These are phyloP conservation scores for Paracanthobrama guichenoti DNA, from an alignment of 2,113 vertebrate species.

Conservation along the genomic window DNA sequence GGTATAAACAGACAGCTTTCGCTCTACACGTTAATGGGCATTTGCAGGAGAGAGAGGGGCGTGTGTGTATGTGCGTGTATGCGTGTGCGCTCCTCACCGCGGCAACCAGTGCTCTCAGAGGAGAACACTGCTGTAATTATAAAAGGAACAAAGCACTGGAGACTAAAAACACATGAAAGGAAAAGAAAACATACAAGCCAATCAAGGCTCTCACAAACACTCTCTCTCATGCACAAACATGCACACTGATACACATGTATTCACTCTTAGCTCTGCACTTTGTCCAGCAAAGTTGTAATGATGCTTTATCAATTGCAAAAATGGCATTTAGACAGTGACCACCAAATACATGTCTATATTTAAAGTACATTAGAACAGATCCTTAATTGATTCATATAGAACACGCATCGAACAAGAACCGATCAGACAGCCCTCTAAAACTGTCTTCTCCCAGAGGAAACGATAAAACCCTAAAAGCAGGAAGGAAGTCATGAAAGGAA, in stretches of 20 bases:
- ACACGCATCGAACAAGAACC: neutral
- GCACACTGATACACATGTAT: constrained; percentile 33
- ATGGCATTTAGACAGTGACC: neutral
- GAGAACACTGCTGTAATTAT: constrained; percentile 77
- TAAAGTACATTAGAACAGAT: constrained; percentile 10
- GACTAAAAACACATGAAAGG: constrained; percentile 77
- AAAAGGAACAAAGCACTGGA: constrained; percentile 74
- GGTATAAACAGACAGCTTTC: constrained; percentile 65
- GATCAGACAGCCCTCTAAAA: constrained; percentile 24
- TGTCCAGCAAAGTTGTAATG: neutral
- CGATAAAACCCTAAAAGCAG: constrained; percentile 49
- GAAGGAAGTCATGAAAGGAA: constrained; percentile 55
- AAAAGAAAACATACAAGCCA: constrained; percentile 66
- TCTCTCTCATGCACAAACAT: constrained; percentile 37
- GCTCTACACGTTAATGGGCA: constrained; percentile 70
- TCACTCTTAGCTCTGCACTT: constrained; percentile 37
- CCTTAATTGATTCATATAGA: neutral
- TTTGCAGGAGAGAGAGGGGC: constrained; percentile 60
- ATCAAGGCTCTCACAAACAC: constrained; percentile 61
- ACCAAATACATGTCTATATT: constrained; percentile 7
- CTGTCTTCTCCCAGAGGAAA: constrained; percentile 44
- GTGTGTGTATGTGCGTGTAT: constrained; percentile 59
- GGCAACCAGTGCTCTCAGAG: constrained; percentile 68
- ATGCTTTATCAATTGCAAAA: constrained; percentile 25
- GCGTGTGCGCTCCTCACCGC: constrained; percentile 56